Evolutionary conservation across 2,113 vertebrate genomes (phyloP).

Genomic region (Cyanocitta stelleri): DNA sequence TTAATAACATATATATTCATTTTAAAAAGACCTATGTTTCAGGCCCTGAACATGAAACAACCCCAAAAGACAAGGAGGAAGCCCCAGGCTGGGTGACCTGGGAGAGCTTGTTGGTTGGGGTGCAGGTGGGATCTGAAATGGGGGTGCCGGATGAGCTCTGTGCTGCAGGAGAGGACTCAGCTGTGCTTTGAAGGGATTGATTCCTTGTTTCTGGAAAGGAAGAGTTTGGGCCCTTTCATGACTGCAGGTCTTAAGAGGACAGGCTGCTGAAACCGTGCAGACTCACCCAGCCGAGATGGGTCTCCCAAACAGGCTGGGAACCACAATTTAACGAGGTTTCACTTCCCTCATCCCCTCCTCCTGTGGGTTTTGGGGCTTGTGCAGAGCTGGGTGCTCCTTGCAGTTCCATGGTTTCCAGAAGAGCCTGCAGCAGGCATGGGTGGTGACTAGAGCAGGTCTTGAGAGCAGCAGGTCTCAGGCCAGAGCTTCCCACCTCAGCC

Average conservation of each 20-base stretch:
- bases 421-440: neutral
- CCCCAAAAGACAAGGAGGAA: neutral
- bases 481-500: neutral
- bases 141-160: neutral
- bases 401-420: neutral
- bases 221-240: neutral
- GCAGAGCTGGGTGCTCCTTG: neutral
- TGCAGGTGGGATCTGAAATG: neutral
- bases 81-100: neutral
- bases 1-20: neutral
- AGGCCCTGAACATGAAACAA: neutral
- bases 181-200: neutral
- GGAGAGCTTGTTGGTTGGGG: neutral
- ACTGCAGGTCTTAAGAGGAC: neutral
- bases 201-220: neutral
- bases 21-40: neutral
- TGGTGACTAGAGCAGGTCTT: neutral
- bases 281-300: accelerated
- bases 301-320: neutral
- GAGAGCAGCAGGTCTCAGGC: neutral
- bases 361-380: neutral
- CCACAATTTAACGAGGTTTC: accelerated
- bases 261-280: neutral
- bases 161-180: neutral
- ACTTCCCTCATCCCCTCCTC: neutral